phyloP scores from a whole-genome alignment of 1,140 invertebrate genomes.

The Lepidurus apus region DNA sequence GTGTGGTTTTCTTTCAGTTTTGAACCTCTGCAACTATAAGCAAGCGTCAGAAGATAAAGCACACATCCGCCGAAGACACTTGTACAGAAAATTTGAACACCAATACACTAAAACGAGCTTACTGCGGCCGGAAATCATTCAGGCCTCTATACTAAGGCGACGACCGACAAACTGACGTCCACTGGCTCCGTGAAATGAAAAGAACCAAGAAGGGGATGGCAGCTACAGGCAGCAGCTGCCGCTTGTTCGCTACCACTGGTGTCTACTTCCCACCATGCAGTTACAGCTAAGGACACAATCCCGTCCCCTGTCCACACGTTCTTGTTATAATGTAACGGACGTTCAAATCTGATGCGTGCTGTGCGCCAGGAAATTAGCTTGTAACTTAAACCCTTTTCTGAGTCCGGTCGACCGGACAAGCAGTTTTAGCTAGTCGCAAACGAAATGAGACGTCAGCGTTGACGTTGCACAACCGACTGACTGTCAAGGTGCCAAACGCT shows the following conservation, averaged over 20 bases:
- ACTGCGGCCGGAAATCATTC: neutral
- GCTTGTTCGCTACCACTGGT: neutral
- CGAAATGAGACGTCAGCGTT: conserved; percentile 14
- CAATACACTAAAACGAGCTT: neutral
- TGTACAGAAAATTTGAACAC: neutral
- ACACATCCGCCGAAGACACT: neutral
- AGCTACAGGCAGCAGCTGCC: neutral
- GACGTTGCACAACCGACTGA: conserved; percentile 21
- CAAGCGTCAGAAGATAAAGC: neutral
- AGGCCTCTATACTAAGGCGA: neutral
- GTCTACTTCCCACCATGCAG: neutral
- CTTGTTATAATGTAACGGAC: neutral
- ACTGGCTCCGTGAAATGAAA: conserved; percentile 7
- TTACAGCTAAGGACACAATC: neutral
- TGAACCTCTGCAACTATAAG: too few relatives aligned
- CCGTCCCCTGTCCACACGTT: neutral
- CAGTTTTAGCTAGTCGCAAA: neutral
- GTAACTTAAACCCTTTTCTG: neutral
- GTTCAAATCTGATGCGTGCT: neutral
- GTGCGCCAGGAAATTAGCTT: neutral
- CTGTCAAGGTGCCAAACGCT: neutral
- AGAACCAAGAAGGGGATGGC: neutral
- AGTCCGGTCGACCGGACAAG: neutral
- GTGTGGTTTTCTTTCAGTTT: too few relatives aligned
- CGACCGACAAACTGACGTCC: conserved; percentile 13